phyloP scores from a whole-genome alignment of 2,888 invertebrate genomes.

The Lasioglossum calceatum region DNA sequence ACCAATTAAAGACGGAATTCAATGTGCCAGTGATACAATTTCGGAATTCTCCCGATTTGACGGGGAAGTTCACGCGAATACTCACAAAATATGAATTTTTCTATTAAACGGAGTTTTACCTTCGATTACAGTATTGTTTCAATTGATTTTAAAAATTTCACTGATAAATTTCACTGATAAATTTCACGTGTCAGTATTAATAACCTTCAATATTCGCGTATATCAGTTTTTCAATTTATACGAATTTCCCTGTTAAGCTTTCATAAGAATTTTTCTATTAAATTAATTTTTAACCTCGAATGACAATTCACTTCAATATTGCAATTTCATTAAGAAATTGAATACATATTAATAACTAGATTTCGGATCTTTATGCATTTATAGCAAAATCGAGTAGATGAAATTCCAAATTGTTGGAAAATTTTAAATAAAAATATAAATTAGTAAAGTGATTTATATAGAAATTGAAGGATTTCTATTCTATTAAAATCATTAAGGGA shows the following conservation, averaged over 20 bases:
- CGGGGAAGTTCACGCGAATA: not conserved
- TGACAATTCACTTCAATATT: too few species aligned
- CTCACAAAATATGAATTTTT: not conserved
- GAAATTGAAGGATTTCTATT: too few species aligned
- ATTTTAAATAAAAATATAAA: too few species aligned
- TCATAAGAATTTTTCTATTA: not conserved
- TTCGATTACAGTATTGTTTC: not conserved
- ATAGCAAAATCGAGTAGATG: too few species aligned
- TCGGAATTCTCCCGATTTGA: not conserved
- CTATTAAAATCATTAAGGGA: too few species aligned
- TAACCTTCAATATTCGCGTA: not conserved
- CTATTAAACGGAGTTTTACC: not conserved
- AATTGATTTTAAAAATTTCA: not conserved
- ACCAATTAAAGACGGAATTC: not conserved
- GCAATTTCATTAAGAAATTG: not conserved
- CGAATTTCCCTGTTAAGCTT: not conserved
- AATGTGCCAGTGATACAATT: not conserved
- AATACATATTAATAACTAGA: not conserved
- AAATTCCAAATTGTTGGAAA: too few species aligned
- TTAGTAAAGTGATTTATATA: too few species aligned
- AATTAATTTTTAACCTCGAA: not conserved
- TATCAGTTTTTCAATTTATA: not conserved
- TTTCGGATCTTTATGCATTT: too few species aligned
- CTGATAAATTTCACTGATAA: not conserved
- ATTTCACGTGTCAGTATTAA: not conserved